Conservation (phyloP, 2,113 vertebrate genomes). For the Rhagologus leucostigma region DNA sequence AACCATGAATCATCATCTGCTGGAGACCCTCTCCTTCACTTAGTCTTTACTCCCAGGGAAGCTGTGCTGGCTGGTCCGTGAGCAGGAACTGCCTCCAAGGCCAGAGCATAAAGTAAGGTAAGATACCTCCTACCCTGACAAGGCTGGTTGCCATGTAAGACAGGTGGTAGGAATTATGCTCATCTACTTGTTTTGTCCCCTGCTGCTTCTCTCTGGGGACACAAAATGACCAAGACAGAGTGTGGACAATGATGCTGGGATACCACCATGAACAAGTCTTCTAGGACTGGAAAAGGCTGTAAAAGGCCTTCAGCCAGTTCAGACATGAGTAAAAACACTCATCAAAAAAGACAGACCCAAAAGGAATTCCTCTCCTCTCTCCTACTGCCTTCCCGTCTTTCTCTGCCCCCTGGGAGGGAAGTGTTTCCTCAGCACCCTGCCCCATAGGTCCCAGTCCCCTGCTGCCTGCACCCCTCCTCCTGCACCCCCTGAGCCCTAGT, state of each 20-base stretch:
- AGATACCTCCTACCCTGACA: background rate
- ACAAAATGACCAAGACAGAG: background rate
- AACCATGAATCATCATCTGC: conserved; percentile 45
- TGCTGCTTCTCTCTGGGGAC: background rate
- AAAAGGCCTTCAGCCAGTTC: background rate
- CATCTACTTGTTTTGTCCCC: background rate
- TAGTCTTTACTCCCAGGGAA: background rate
- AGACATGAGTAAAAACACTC: background rate
- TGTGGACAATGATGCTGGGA: background rate
- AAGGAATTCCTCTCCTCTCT: background rate
- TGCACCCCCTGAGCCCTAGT: background rate
- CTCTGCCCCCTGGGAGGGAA: background rate
- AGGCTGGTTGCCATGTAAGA: fast-evolving
- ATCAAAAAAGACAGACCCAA: background rate
- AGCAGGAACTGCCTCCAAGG: background rate
- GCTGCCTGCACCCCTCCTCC: background rate
- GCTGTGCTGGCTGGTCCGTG: background rate
- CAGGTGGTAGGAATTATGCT: background rate
- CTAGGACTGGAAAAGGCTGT: background rate
- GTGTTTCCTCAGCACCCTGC: background rate
- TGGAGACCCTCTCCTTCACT: background rate
- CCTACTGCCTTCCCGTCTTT: background rate
- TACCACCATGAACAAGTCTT: background rate
- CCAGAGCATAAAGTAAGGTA: background rate
- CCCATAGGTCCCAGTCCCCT: background rate